phyloP scores from a whole-genome alignment of 2,113 vertebrate genomes.

The Penelope pileata region DNA sequence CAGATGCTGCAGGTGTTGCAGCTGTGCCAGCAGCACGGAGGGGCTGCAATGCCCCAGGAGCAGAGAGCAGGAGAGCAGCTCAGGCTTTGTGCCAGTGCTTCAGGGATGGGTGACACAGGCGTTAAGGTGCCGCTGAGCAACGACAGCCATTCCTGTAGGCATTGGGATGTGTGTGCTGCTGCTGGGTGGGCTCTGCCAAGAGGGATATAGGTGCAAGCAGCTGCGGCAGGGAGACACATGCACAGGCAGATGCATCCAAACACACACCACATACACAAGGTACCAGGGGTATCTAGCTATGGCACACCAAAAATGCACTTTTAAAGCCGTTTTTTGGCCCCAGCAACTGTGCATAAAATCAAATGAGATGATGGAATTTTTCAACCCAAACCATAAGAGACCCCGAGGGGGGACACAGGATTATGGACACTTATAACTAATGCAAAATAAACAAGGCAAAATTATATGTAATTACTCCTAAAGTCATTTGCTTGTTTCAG shows the following conservation, averaged over 20 bases:
- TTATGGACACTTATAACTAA: slow-evolving; percentile 73
- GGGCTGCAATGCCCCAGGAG: background rate
- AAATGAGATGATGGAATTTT: slow-evolving; percentile 61
- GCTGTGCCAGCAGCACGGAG: background rate
- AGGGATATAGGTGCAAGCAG: fast-evolving
- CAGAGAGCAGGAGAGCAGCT: background rate
- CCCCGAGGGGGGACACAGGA: slow-evolving; percentile 37
- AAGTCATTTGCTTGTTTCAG: slow-evolving; percentile 69
- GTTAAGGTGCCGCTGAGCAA: background rate
- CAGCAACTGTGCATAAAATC: background rate
- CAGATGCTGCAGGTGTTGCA: no score
- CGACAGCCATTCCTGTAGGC: background rate
- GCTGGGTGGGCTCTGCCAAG: background rate
- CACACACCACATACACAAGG: background rate
- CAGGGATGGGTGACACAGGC: background rate
- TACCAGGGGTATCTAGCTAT: no score
- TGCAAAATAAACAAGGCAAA: slow-evolving; percentile 77
- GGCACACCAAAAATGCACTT: background rate
- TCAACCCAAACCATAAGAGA: slow-evolving; percentile 59
- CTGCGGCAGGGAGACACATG: background rate
- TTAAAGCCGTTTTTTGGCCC: slow-evolving; percentile 2
- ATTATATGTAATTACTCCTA: slow-evolving; percentile 75
- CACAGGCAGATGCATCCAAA: no score
- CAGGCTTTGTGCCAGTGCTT: background rate
- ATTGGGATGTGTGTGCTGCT: fast-evolving